Percentiles rank a stretch among this genome's conserved stretches.
phyloP scores from a whole-genome alignment of 2,113 vertebrate species.

The Salvelinus namaycush region DNA sequence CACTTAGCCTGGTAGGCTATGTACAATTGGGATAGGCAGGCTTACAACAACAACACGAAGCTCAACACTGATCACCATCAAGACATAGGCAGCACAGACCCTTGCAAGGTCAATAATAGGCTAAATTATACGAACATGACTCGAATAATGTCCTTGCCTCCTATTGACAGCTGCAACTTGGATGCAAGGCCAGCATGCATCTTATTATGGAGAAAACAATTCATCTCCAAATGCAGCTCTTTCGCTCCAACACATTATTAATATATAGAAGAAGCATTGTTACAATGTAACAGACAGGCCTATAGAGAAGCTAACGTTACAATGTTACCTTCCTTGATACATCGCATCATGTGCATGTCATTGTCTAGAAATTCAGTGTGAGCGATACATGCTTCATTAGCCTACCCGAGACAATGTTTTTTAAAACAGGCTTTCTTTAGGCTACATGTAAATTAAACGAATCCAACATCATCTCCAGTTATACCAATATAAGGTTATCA shows the following conservation, averaged over 20 bases:
- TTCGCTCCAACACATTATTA: neutral
- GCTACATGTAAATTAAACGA: neutral
- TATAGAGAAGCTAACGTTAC: neutral
- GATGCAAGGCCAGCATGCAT: conserved; percentile 22
- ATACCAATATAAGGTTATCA: conserved; percentile 2
- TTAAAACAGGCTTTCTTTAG: neutral
- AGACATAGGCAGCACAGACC: neutral
- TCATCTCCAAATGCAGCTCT: neutral
- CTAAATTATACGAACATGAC: conserved; percentile 1
- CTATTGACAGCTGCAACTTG: conserved; percentile 21
- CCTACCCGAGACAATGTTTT: neutral
- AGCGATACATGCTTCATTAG: neutral
- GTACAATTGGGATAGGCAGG: neutral
- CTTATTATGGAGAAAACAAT: neutral
- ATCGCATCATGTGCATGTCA: neutral
- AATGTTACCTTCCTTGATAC: neutral
- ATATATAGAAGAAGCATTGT: neutral
- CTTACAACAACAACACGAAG: neutral
- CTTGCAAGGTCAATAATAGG: neutral
- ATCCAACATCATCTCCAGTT: neutral
- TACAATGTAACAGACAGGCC: neutral
- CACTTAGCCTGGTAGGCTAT: too few relatives aligned
- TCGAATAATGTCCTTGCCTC: conserved; percentile 16
- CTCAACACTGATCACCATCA: neutral
- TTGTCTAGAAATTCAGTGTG: neutral